These are phyloP conservation scores for Tipula unca DNA, from an alignment of 2,888 invertebrate genomes.

Conservation along the genomic window DNA sequence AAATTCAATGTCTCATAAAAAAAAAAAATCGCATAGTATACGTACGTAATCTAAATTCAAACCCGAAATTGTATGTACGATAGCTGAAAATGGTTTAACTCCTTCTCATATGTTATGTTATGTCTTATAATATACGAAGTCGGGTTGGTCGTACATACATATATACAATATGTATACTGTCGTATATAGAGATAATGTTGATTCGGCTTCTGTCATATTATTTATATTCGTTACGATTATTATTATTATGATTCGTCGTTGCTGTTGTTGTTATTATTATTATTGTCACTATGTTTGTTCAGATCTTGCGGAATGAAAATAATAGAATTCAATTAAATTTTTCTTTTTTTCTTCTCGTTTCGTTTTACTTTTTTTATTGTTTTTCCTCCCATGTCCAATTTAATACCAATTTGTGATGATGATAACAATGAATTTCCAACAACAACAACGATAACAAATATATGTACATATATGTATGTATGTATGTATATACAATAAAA, in stretches of 20 bases:
- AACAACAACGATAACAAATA: neutral
- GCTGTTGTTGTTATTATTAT: neutral
- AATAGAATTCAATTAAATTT: slow-evolving; percentile 8
- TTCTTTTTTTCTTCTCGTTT: neutral
- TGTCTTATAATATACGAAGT: neutral
- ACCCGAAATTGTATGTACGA: neutral
- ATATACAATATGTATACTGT: no score
- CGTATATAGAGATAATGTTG: neutral
- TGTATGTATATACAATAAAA: neutral
- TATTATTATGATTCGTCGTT: neutral
- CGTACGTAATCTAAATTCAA: neutral
- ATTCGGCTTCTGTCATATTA: neutral
- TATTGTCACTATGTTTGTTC: neutral
- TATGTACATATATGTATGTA: no score
- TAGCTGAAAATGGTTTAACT: neutral
- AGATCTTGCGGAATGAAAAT: neutral
- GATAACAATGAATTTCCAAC: slow-evolving; percentile 1
- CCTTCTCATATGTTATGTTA: neutral
- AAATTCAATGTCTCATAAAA: neutral
- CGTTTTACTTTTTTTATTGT: neutral
- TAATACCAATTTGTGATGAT: slow-evolving; percentile 14
- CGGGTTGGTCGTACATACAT: neutral
- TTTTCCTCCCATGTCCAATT: neutral
- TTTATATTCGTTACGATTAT: slow-evolving; percentile 8
- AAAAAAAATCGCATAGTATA: neutral